Evolutionary conservation across 2,888 invertebrate genomes (phyloP).

Genomic region (Drosophila anomelani): DNA sequence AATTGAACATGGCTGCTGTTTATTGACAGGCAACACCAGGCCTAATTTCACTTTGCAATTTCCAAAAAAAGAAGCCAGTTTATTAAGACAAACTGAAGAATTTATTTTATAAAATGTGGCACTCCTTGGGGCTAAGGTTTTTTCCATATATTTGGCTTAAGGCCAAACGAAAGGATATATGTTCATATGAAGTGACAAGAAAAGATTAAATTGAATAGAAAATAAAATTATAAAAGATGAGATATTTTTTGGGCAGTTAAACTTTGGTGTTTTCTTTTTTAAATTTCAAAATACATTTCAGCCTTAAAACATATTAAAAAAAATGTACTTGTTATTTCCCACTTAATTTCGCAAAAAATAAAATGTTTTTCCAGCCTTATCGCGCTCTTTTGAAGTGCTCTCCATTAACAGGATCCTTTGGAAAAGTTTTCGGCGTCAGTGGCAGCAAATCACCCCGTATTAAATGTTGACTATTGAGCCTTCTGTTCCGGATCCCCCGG

Average conservation of each 20-base stretch:
- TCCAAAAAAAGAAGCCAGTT: constrained; percentile 15
- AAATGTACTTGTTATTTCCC: neutral
- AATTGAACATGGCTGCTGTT: constrained; percentile 21
- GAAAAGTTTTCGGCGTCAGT: constrained; percentile 16
- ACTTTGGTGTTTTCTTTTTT: neutral
- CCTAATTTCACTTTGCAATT: constrained; percentile 26
- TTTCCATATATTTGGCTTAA: neutral
- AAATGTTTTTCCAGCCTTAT: neutral
- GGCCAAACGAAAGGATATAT: neutral
- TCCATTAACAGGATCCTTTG: neutral
- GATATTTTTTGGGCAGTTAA: no score
- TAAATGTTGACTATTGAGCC: constrained; percentile 29
- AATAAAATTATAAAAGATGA: neutral
- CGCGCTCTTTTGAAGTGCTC: constrained; percentile 5
- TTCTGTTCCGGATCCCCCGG: constrained; percentile 17
- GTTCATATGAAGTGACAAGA: neutral
- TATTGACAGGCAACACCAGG: constrained; percentile 24
- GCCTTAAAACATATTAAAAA: neutral
- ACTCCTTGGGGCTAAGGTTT: neutral
- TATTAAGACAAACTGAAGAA: constrained; percentile 5
- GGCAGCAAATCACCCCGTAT: constrained; percentile 16
- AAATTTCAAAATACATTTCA: neutral
- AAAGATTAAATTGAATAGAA: neutral
- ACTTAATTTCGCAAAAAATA: neutral
- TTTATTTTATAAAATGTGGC: constrained; percentile 4